Evolutionary conservation across 2,888 invertebrate species (phyloP), one percentile per base, ranked within the genome.

Genomic region (Taenaris catops): DNA sequence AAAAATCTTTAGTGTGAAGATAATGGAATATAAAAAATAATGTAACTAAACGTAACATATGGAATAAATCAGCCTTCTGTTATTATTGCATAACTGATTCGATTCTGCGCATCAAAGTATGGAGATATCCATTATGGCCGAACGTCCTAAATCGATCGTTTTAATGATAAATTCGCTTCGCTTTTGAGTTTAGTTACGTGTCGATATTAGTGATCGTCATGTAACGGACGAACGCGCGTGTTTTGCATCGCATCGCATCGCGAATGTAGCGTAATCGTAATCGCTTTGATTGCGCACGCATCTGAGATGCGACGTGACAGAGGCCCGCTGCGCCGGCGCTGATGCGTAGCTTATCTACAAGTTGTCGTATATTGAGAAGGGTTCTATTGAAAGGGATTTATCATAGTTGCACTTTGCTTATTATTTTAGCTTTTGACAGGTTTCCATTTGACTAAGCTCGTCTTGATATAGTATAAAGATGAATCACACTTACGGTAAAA

Each of bases 101-200:
- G 23, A 31, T 31, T 21, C 31, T 9, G 16, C 31, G 23, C 21
- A 21, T 20, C 8, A n/a, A 5, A 3, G 3, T 23, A 23, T 29
- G 29, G 21, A 31, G 8, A 31, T 31, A 31, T 23, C 31, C 9
- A 31, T 31, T 10, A 17, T 10, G 31, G 23, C 9, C 26, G 25
- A 39, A 53, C 58, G 60, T 53, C 59, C 58, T 58, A 71, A 72
- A 31, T 64, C 61, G 63, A 59, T 58, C 56, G 60, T 71, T 56
- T 53, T 55, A 51, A 55, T 55, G 51, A 56, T 52, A 49, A 53
- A 59, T 80, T 79, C 58, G 76, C 55, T 57, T 51, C 73, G 72
- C 68, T 67, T 64, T 70, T 70, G 65, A 66, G 65, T 68, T 70
- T 67, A 53, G 73, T 75, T 76, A 76, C 80, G 76, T 78, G 75